Evolutionary conservation across 2,797 vertebrate species (phyloP), one percentile per base, ranked within the genome.

Genomic region (Cuculus canorus): DNA sequence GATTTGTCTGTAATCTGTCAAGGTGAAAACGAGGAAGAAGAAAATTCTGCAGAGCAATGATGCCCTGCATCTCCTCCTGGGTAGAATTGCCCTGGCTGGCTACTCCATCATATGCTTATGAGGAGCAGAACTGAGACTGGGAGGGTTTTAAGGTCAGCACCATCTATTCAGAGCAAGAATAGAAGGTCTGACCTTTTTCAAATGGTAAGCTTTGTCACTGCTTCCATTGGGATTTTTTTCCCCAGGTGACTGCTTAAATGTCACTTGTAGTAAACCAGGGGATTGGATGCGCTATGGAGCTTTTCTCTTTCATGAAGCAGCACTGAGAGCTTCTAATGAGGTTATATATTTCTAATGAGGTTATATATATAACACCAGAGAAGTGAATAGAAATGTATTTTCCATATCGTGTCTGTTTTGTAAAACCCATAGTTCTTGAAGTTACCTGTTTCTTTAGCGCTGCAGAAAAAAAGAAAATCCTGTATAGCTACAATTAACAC

Each of bases 151-250:
- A 97, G 96, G 96, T 96, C 96, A 96, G 70, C 61, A 50, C 66
- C 95, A 93, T 95, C 93, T 94, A 94, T 94, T 90, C 84, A 88
- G 72, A 79, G 71, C 57, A 80, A 90, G 93, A 96, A 80, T 69
- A 94, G 95, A 71, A 95, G 94, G 93, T 77, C 92, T 97, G 96
- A 97, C 97, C 97, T 97, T 97, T 96, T 94, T 90, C 72, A 97
- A 96, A 96, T 86, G 92, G 87, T 93, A 92, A 66, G 68, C 76
- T 72, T 93, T 96, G 96, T 96, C 96, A 94, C 88, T 71, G 72
- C n/a, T 93, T 91, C 96, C 96, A 66, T 83, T 79, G 96, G 96
- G 94, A 93, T 86, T 95, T 86, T 95, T 97, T 93, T 84, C 96
- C 95, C 90, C 93, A 92, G 92, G 91, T 96, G 95, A 85, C 88